Percentiles rank a stretch among this genome's conserved stretches.
phyloP scores from a whole-genome alignment of 2,113 vertebrate species.

The Martes martes region DNA sequence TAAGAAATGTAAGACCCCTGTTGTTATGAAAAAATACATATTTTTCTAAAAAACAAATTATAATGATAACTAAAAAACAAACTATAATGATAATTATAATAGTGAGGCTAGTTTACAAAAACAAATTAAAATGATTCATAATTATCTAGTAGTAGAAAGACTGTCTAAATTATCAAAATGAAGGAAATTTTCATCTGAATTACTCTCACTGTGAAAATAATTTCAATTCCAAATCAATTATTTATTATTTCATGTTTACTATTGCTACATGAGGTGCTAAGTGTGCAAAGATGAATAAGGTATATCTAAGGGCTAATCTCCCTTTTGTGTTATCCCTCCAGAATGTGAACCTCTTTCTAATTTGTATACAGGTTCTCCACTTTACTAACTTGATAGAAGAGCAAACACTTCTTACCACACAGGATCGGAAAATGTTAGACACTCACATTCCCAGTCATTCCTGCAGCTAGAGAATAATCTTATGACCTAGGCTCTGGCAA shows the following conservation, averaged over 20 bases:
- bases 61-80: background rate
- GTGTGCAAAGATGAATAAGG: background rate
- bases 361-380: background rate
- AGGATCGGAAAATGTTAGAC: background rate
- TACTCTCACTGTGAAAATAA: background rate
- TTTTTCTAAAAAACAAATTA: constrained; percentile 21
- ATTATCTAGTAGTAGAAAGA: background rate
- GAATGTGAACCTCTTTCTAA: background rate
- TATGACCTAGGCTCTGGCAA: background rate
- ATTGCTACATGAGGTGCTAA: background rate
- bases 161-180: background rate
- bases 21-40: background rate
- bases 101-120: background rate
- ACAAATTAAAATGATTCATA: constrained; percentile 3
- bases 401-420: background rate
- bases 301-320: background rate
- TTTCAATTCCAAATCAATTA: background rate
- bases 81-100: background rate
- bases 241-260: background rate
- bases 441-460: background rate
- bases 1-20: background rate
- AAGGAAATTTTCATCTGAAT: background rate
- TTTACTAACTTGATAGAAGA: background rate
- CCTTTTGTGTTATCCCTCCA: background rate
- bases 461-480: background rate